phyloP scores from a whole-genome alignment of 2,888 invertebrate species.

The Amphipoea lucens region DNA sequence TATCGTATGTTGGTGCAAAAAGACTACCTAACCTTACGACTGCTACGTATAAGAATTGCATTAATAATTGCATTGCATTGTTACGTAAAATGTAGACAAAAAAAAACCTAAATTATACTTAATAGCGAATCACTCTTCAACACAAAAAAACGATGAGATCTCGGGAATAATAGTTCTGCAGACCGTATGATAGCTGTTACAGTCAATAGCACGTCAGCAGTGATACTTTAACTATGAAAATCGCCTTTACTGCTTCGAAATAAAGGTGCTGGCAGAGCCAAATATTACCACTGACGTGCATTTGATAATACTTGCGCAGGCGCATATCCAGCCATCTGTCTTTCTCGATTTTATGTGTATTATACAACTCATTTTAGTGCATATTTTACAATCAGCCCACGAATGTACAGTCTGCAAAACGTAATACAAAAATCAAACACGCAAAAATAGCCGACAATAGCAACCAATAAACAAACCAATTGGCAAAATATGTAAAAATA shows the following conservation, averaged over 20 bases:
- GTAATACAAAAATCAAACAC: conserved; percentile 62
- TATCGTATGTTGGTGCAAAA: conserved; percentile 73
- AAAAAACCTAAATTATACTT: conserved; percentile 52
- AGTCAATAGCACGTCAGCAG: neutral
- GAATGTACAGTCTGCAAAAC: conserved; percentile 58
- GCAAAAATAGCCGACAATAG: conserved; percentile 65
- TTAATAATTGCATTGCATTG: conserved; percentile 61
- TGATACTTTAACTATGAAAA: neutral
- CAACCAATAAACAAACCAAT: conserved; percentile 67
- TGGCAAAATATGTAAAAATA: conserved; percentile 59
- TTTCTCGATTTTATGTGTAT: conserved; percentile 27
- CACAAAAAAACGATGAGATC: conserved; percentile 68
- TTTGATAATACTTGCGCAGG: conserved; percentile 15
- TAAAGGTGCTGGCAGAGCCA: neutral
- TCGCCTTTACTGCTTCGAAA: neutral
- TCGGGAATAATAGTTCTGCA: conserved; percentile 62
- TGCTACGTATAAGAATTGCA: conserved; percentile 60
- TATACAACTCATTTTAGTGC: conserved; percentile 24
- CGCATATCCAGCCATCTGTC: conserved; percentile 6
- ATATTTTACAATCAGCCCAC: conserved; percentile 30
- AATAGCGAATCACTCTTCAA: conserved; percentile 61
- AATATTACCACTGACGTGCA: neutral
- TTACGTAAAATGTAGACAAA: conserved; percentile 47
- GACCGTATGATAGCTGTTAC: conserved; percentile 44
- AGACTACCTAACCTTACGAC: conserved; percentile 62